These are phyloP conservation scores for Anser cygnoides DNA, from an alignment of 2,113 vertebrate genomes.

Conservation along the genomic window DNA sequence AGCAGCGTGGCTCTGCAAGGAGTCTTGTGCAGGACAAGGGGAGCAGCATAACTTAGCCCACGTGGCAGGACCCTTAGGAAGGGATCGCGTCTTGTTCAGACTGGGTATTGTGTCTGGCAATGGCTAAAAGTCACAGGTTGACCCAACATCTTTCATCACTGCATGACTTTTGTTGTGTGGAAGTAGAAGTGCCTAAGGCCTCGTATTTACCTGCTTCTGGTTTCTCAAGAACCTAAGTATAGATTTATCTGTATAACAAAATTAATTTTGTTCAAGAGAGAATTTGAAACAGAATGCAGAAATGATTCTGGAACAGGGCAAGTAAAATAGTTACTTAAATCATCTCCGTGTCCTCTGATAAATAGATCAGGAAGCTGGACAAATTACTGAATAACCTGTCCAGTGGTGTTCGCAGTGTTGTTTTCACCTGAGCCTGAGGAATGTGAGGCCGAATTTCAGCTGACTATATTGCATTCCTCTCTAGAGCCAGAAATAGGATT, in stretches of 20 bases:
- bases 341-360: not conserved
- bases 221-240: constrained; percentile 8
- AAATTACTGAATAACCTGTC: constrained; percentile 33
- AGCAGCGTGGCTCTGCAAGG: not conserved
- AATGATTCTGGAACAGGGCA: constrained; percentile 6
- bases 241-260: constrained; percentile 35
- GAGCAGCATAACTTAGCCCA: not conserved
- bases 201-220: not conserved
- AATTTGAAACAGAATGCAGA: constrained; percentile 3
- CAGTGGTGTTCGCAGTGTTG: not conserved
- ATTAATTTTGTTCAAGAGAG: constrained; percentile 39
- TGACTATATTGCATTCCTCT: constrained; percentile 34
- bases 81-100: not conserved
- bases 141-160: not conserved
- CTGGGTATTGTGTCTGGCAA: not conserved
- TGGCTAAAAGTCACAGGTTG: not conserved
- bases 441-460: constrained; percentile 27
- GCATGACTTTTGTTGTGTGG: not conserved
- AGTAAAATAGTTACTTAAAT: constrained; percentile 45
- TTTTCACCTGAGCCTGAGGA: constrained; percentile 42
- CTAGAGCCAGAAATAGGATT: constrained; percentile 39
- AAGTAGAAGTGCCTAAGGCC: not conserved
- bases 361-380: constrained; percentile 16
- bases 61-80: not conserved
- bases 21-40: not conserved